These are phyloP conservation scores for Nibea albiflora DNA, from an alignment of 2,113 vertebrate species.

Conservation along the genomic window DNA sequence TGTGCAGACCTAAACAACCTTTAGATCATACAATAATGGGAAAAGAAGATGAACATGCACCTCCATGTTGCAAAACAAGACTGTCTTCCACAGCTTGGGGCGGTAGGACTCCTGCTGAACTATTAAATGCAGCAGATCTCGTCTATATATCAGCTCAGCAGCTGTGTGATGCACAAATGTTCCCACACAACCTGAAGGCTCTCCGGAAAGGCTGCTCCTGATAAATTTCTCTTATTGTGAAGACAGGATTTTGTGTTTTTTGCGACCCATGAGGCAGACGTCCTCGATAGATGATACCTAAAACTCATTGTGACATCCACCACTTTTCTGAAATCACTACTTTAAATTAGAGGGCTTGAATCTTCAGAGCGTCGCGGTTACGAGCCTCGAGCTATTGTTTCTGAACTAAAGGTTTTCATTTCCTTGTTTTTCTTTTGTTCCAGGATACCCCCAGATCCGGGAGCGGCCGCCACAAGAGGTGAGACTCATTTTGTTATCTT, in stretches of 20 bases:
- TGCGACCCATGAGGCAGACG: slow-evolving; percentile 26
- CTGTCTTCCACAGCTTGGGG: slow-evolving; percentile 56
- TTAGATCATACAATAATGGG: slow-evolving; percentile 55
- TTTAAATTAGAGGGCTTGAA: neutral
- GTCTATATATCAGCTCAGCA: slow-evolving; percentile 63
- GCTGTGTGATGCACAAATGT: slow-evolving; percentile 40
- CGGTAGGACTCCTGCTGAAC: slow-evolving; percentile 48
- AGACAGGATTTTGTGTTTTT: slow-evolving; percentile 37
- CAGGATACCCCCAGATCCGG: slow-evolving; percentile 90
- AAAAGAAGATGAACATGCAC: slow-evolving; percentile 56
- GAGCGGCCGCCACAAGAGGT: slow-evolving; percentile 92
- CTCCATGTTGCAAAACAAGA: slow-evolving; percentile 46
- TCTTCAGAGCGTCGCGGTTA: neutral
- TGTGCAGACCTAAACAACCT: slow-evolving; percentile 59
- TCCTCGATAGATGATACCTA: slow-evolving; percentile 19
- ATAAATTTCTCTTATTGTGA: slow-evolving; percentile 46
- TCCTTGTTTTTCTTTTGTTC: slow-evolving; percentile 47
- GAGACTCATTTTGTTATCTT: slow-evolving; percentile 63
- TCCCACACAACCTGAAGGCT: slow-evolving; percentile 63
- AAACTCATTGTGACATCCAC: neutral
- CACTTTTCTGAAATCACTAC: neutral
- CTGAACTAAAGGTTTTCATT: neutral
- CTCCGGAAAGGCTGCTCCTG: slow-evolving; percentile 50
- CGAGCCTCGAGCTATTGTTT: neutral
- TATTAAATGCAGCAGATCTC: slow-evolving; percentile 63